A percentile compares a stretch with the other conserved stretches of the same genome.
Evolutionary conservation across 2,113 vertebrate species (phyloP).

Genomic region (Triplophysa tibetana): DNA sequence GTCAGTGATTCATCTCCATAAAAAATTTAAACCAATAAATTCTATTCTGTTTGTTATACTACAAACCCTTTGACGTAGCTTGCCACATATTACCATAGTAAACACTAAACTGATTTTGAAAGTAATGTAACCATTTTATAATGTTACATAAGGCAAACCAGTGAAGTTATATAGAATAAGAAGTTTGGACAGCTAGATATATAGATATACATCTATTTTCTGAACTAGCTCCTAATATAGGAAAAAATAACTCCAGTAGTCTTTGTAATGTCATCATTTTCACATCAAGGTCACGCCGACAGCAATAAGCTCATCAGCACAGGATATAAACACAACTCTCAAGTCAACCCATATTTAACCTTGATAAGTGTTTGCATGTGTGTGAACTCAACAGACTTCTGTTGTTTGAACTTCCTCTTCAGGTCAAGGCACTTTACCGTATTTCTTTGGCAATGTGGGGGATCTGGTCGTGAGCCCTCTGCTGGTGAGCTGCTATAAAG

Average conservation of each 20-base stretch:
- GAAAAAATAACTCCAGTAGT: no score
- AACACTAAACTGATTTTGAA: no score
- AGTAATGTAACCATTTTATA: no score
- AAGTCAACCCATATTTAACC: not conserved
- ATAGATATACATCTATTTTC: no score
- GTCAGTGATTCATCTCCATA: constrained; percentile 64
- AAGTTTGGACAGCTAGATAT: no score
- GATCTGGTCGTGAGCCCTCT: constrained; percentile 97
- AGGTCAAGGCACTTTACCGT: constrained; percentile 97
- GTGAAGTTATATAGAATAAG: no score
- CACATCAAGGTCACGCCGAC: not conserved
- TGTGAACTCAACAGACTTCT: not conserved
- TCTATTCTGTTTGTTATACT: not conserved
- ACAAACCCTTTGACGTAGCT: not conserved
- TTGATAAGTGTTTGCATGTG: not conserved
- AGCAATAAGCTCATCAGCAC: not conserved
- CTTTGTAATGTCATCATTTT: not conserved
- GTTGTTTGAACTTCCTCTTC: constrained; percentile 37
- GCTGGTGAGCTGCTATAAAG: constrained; percentile 95
- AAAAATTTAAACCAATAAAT: no score
- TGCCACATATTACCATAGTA: no score
- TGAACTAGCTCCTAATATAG: no score
- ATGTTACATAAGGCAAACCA: no score
- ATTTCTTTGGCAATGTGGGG: constrained; percentile 97
- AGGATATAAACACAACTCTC: not conserved